Conservation (phyloP, 2,113 vertebrate species). For the Nannobrachium achirus region DNA sequence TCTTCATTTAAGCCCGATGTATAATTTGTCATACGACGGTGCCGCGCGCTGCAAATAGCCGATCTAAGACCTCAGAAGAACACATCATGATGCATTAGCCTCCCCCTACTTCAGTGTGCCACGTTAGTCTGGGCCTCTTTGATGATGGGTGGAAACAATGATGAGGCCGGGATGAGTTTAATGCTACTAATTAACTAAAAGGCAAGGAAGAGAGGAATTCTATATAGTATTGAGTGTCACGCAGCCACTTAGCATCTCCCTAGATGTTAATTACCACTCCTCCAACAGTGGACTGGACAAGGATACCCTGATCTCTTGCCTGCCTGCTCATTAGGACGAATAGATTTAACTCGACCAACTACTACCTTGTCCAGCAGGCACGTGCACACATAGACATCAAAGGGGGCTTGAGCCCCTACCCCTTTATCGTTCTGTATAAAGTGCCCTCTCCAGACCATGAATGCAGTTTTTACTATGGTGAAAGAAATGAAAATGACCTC, state of each 20-base stretch:
- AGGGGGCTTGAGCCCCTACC: no score
- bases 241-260: constrained; percentile 59
- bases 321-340: constrained; percentile 59
- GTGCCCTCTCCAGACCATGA: no score
- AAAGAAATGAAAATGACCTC: no score
- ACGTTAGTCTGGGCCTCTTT: constrained; percentile 58
- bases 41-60: no score
- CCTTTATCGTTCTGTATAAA: no score
- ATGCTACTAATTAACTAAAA: constrained; percentile 74
- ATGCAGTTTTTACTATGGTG: no score
- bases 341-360: constrained; percentile 39
- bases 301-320: constrained; percentile 52
- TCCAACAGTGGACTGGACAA: constrained; percentile 47
- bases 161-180: constrained; percentile 68
- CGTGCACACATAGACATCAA: no score
- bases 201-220: constrained; percentile 53
- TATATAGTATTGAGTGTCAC: constrained; percentile 59
- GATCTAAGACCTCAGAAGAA: no score
- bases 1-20: constrained; percentile 34
- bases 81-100: no score
- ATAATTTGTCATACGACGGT: no score
- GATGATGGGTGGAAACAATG: constrained; percentile 51
- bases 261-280: constrained; percentile 72
- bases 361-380: constrained; percentile 11
- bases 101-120: constrained; percentile 43